Evolutionary conservation across 1,140 invertebrate genomes (phyloP).

Genomic region (Drosophila dunni): DNA sequence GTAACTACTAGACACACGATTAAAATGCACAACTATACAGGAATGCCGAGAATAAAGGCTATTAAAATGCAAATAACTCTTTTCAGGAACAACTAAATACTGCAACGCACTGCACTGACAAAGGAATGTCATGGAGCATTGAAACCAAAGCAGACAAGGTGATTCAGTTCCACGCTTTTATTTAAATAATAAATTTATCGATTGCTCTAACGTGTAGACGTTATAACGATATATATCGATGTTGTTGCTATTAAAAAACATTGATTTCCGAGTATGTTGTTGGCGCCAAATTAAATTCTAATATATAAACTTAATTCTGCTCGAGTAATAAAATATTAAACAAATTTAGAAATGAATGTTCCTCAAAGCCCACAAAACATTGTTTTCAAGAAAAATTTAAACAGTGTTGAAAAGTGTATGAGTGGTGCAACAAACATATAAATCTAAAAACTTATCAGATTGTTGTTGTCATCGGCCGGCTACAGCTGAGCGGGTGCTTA

Average conservation of each 20-base stretch:
- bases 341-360: too few relatives aligned
- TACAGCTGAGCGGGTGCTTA: constrained; percentile 34
- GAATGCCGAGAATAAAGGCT: not conserved
- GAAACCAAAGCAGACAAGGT: constrained; percentile 10
- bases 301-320: not conserved
- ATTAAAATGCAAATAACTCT: constrained; percentile 21
- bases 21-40: not conserved
- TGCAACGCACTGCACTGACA: constrained; percentile 12
- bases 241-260: not conserved
- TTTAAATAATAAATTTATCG: too few relatives aligned
- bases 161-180: not conserved
- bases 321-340: not conserved
- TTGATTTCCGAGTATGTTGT: not conserved
- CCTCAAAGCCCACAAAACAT: too few relatives aligned
- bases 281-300: too few relatives aligned
- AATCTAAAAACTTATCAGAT: not conserved
- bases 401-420: constrained; percentile 23
- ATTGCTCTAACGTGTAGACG: not conserved
- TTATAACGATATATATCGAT: not conserved
- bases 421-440: not conserved
- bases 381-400: not conserved
- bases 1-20: constrained; percentile 1
- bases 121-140: constrained; percentile 14
- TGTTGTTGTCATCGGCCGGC: constrained; percentile 10
- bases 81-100: constrained; percentile 8